Percentiles rank a stretch among this genome's conserved stretches.
Evolutionary conservation across 2,797 vertebrate genomes (phyloP).

Genomic region (Cossypha caffra): DNA sequence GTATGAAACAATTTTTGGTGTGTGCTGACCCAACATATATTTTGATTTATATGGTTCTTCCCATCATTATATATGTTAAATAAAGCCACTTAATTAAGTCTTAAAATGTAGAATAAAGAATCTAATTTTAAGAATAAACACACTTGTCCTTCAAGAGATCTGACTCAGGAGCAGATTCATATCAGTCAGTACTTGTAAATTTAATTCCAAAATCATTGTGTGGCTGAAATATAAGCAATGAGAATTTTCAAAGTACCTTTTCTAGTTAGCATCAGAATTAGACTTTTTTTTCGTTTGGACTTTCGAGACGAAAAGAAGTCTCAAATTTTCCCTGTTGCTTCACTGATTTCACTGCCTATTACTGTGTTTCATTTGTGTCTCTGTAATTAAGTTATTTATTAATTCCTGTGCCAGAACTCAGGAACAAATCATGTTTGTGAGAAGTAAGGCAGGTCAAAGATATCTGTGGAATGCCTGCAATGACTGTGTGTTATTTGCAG

Average conservation of each 20-base stretch:
- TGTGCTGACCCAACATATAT: neutral
- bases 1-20: neutral
- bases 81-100: neutral
- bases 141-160: neutral
- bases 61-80: neutral
- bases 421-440: neutral
- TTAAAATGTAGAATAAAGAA: neutral
- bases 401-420: neutral
- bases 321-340: neutral
- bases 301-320: neutral
- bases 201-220: neutral
- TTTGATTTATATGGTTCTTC: neutral
- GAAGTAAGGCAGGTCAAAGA: neutral
- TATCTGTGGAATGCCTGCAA: neutral
- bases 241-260: neutral
- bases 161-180: neutral
- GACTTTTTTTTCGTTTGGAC: neutral
- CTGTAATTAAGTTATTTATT: neutral
- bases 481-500: neutral
- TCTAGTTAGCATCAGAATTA: neutral
- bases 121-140: neutral
- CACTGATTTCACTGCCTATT: neutral
- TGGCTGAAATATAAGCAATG: neutral
- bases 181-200: neutral
- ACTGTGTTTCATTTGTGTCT: neutral